A percentile compares a stretch with the other conserved stretches of the same genome.
phyloP scores from a whole-genome alignment of 1,140 invertebrate genomes.

The Mya arenaria region DNA sequence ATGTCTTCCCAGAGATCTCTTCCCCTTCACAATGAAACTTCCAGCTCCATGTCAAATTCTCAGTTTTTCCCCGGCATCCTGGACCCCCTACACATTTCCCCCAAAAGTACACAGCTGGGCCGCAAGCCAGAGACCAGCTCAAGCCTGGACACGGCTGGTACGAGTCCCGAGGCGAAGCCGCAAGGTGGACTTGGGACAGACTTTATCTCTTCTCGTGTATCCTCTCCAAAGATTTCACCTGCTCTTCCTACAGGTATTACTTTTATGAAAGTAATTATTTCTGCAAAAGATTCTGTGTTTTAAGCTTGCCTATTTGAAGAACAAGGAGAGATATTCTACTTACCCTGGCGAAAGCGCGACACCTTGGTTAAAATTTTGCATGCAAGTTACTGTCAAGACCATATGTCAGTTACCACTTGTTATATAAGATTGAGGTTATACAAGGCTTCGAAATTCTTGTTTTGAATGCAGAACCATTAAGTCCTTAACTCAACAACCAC shows the following conservation, averaged over 20 bases:
- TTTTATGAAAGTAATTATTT: background rate
- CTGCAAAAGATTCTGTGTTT: background rate
- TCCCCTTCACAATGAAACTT: background rate
- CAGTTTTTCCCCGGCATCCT: constrained; percentile 32
- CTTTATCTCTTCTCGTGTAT: background rate
- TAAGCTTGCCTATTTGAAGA: too few species aligned
- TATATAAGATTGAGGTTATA: too few species aligned
- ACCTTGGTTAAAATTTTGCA: background rate
- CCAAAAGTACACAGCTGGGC: background rate
- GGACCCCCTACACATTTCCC: constrained; percentile 43
- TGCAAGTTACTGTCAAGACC: background rate
- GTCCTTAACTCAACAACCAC: too few species aligned
- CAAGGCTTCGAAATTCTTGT: too few species aligned
- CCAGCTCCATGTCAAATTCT: background rate
- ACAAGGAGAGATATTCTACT: too few species aligned
- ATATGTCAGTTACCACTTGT: background rate
- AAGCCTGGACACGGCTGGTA: background rate
- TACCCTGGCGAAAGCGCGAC: too few species aligned
- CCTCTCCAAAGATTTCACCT: constrained; percentile 39
- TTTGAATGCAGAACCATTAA: too few species aligned
- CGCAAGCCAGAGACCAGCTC: constrained; percentile 21
- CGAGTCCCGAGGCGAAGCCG: background rate
- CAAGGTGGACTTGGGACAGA: background rate
- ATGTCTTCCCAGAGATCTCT: background rate
- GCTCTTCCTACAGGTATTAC: constrained; percentile 11